These are phyloP conservation scores for Pteruthius melanotis DNA, from an alignment of 2,113 vertebrate species.

Conservation along the genomic window DNA sequence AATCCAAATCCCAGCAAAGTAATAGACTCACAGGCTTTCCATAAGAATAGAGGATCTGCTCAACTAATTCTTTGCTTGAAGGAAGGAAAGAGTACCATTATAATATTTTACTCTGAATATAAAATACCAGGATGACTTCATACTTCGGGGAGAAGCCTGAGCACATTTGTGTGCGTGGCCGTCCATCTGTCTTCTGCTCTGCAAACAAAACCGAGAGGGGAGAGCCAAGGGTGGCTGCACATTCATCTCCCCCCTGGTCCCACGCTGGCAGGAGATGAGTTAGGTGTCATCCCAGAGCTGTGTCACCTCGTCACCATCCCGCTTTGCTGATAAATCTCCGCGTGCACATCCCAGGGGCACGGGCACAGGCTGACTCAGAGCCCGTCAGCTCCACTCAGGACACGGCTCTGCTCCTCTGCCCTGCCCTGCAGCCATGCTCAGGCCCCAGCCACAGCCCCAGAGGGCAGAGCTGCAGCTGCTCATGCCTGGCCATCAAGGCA, in stretches of 20 bases:
- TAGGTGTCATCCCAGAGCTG: neutral
- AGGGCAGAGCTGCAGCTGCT: neutral
- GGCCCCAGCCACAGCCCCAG: too few relatives aligned
- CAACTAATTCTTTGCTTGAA: constrained; percentile 13
- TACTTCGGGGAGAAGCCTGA: neutral
- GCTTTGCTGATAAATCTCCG: neutral
- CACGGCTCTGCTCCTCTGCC: neutral
- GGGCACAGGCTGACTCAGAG: neutral
- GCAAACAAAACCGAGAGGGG: neutral
- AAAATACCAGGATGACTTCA: neutral
- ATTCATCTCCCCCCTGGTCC: neutral
- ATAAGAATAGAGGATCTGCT: neutral
- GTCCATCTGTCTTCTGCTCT: neutral
- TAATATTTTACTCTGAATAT: neutral
- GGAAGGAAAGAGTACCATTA: neutral
- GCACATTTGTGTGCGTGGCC: neutral
- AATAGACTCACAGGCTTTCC: neutral
- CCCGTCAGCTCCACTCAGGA: accelerated
- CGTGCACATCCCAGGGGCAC: accelerated
- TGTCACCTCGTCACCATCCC: neutral
- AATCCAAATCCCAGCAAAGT: neutral
- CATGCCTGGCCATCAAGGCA: neutral
- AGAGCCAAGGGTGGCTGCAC: neutral
- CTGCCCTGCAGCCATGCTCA: neutral
- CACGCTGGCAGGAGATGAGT: neutral